phyloP scores from a whole-genome alignment of 2,797 vertebrate genomes.

The Pantherophis alleghaniensis region DNA sequence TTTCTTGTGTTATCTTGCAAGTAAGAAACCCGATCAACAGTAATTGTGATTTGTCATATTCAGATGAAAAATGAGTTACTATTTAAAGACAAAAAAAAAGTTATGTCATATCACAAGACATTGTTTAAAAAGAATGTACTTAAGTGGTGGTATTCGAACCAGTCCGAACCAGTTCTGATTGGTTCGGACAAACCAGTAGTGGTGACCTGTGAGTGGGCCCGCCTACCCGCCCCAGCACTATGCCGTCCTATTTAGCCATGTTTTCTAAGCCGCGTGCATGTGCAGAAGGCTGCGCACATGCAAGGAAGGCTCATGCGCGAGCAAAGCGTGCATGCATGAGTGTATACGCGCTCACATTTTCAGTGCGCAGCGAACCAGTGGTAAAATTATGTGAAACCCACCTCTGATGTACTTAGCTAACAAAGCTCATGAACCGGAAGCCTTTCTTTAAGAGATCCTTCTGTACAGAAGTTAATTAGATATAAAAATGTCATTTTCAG shows the following conservation, averaged over 20 bases:
- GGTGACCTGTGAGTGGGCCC: too few relatives aligned
- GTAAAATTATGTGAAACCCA: too few relatives aligned
- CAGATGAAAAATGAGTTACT: constrained; percentile 46
- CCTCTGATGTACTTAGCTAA: constrained; percentile 33
- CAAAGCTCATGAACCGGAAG: constrained; percentile 45
- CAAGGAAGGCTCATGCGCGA: too few relatives aligned
- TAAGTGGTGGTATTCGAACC: not conserved
- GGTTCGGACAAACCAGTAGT: too few relatives aligned
- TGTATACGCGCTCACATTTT: too few relatives aligned
- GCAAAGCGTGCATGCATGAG: too few relatives aligned
- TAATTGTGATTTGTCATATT: constrained; percentile 49
- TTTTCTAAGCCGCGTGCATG: too few relatives aligned
- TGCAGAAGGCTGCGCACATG: too few relatives aligned
- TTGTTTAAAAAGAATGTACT: constrained; percentile 48
- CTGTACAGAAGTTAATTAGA: constrained; percentile 55
- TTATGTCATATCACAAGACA: constrained; percentile 31
- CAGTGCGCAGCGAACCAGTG: too few relatives aligned
- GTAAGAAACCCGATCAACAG: constrained; percentile 13
- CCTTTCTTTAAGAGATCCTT: constrained; percentile 47
- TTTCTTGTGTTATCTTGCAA: constrained; percentile 7
- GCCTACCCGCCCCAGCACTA: too few relatives aligned
- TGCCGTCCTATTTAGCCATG: too few relatives aligned
- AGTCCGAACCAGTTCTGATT: too few relatives aligned
- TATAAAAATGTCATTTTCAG: constrained; percentile 56
- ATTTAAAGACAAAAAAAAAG: constrained; percentile 27